Evolutionary conservation across 2,797 vertebrate genomes (phyloP), one percentile per base, ranked within the genome.

Genomic region (Percopsis omiscomaycus): DNA sequence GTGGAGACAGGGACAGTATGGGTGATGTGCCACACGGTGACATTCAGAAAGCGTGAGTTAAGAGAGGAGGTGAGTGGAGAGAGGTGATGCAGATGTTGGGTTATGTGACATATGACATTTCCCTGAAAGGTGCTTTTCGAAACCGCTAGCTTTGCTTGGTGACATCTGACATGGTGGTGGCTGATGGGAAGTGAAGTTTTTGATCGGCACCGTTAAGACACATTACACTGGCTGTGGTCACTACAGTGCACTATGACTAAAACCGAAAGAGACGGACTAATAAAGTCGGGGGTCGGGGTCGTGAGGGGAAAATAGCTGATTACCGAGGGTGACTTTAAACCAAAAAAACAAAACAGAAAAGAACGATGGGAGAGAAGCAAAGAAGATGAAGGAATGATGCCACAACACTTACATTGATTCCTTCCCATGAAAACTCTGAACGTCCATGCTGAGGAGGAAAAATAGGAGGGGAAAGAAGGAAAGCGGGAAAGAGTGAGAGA

Each of bases 361-460:
- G 61, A 29, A 56, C 45, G 70, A 13, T 74, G 55, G 77, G 60
- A 77, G 77, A 72, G 54, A 64, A 70, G 75, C 66, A 54, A 63
- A 69, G 60, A 72, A 81, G 85, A 82, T 81, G 82, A 87, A 87
- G 84, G 78, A 87, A 90, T 86, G 89, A 84, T 64, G 75, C 88
- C 75, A 88, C 87, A 75, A 84, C 72, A 83, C 97, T 98, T 94
- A 99, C 97, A 91, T 98, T 99, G 92, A 98, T 98, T 87, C 96
- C 97, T 83, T 98, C 97, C 97, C 97, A 98, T 93, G 97, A 99
- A 94, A 98, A 98, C 90, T 98, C 97, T 66, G 96, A 97, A 87
- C 94, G 94, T 84, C 95, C 95, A 95, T 98, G 95, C 96, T 98
- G 89, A 89, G 89, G 88, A 89, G 86, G 89, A 87, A 85, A 91